Evolutionary conservation across 1,140 invertebrate species (phyloP).

Genomic region (Yoshiicerus persimilis): DNA sequence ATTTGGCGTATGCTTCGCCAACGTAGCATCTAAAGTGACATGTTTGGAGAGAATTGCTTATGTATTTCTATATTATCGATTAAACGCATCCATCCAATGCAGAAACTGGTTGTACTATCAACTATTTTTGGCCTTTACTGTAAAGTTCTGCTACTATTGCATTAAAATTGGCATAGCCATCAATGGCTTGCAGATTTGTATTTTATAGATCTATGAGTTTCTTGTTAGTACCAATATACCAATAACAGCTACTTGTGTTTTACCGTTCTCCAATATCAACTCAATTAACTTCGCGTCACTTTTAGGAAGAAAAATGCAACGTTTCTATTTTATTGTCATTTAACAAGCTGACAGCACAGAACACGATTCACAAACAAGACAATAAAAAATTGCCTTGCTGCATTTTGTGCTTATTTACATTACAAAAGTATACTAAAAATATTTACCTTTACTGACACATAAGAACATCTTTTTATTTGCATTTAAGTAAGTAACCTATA

Average conservation of each 20-base stretch:
- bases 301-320: neutral
- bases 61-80: too few relatives aligned
- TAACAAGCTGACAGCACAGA: neutral
- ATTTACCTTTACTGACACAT: too few relatives aligned
- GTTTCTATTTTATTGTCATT: neutral
- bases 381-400: neutral
- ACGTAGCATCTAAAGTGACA: too few relatives aligned
- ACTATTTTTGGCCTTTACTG: neutral
- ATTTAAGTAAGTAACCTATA: too few relatives aligned
- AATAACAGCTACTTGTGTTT: neutral
- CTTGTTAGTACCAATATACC: neutral
- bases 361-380: neutral
- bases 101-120: neutral
- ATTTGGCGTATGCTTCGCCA: too few relatives aligned
- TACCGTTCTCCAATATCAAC: neutral
- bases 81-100: too few relatives aligned
- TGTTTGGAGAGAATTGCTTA: too few relatives aligned
- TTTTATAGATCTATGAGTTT: neutral
- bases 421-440: too few relatives aligned
- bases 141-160: neutral
- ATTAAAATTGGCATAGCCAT: neutral
- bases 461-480: too few relatives aligned
- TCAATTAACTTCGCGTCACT: neutral
- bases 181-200: neutral
- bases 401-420: neutral